phyloP scores from a whole-genome alignment of 2,113 vertebrate species.

The Hemiscyllium ocellatum region DNA sequence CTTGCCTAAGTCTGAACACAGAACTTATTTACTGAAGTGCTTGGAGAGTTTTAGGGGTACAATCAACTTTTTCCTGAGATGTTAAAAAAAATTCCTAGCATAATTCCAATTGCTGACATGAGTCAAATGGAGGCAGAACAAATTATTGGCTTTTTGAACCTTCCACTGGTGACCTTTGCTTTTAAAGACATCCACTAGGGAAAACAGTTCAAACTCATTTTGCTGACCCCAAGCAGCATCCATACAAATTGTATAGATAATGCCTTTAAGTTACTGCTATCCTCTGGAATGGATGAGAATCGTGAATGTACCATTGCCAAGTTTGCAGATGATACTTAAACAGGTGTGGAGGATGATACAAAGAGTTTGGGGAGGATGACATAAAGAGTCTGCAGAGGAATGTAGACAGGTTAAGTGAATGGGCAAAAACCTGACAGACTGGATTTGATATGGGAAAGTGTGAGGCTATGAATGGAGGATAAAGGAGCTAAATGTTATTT shows the following conservation, averaged over 20 bases:
- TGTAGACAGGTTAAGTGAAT: no score
- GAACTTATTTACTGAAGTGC: not conserved
- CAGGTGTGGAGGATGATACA: no score
- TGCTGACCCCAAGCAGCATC: not conserved
- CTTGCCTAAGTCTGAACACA: not conserved
- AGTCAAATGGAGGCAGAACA: not conserved
- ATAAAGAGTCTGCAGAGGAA: no score
- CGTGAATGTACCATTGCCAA: not conserved
- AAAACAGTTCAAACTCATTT: not conserved
- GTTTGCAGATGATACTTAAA: no score
- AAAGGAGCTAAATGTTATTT: no score
- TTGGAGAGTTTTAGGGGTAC: not conserved
- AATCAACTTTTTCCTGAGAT: not conserved
- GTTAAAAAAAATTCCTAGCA: not conserved
- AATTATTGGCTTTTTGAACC: not conserved
- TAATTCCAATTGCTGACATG: not conserved
- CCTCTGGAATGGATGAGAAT: not conserved
- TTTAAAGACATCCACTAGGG: not conserved
- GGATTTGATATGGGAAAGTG: no score
- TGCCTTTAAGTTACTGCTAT: not conserved
- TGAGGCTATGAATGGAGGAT: no score
- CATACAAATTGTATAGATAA: not conserved
- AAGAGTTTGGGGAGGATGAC: no score
- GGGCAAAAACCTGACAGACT: no score
- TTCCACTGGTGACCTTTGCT: not conserved